phyloP scores from a whole-genome alignment of 2,888 invertebrate species.

The Nephrotoma guestfalica region DNA sequence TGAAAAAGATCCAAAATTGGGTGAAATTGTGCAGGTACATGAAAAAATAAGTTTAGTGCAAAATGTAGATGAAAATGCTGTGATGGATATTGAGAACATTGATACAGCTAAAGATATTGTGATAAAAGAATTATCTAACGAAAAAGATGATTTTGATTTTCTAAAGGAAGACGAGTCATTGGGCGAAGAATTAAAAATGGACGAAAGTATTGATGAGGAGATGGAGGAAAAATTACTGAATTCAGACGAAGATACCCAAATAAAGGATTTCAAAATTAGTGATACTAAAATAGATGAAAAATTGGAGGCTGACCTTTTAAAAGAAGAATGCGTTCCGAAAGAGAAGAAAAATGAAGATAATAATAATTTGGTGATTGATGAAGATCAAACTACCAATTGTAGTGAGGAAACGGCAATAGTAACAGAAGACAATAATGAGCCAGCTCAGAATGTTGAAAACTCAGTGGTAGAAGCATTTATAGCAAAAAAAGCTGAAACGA shows the following conservation, averaged over 20 bases:
- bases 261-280: neutral
- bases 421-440: neutral
- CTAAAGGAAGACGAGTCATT: neutral
- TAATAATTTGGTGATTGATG: neutral
- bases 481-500: neutral
- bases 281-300: slow-evolving; percentile 3
- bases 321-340: slow-evolving; percentile 5
- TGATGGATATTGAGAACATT: slow-evolving; percentile 2
- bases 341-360: slow-evolving; percentile 8
- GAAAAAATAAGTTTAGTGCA: slow-evolving; percentile 8
- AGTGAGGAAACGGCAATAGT: neutral
- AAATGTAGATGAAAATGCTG: neutral
- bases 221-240: neutral
- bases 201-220: slow-evolving; percentile 5
- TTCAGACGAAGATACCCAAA: neutral
- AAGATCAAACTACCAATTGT: neutral
- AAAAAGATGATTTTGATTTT: neutral
- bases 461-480: neutral
- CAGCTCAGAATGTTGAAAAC: neutral
- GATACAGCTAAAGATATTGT: neutral
- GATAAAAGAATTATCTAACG: neutral
- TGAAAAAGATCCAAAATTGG: slow-evolving; percentile 31
- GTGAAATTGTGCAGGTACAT: slow-evolving; percentile 28
- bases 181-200: slow-evolving; percentile 6
- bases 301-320: neutral